Conservation (phyloP, 2,888 invertebrate genomes). For the Epiblema foenella region DNA sequence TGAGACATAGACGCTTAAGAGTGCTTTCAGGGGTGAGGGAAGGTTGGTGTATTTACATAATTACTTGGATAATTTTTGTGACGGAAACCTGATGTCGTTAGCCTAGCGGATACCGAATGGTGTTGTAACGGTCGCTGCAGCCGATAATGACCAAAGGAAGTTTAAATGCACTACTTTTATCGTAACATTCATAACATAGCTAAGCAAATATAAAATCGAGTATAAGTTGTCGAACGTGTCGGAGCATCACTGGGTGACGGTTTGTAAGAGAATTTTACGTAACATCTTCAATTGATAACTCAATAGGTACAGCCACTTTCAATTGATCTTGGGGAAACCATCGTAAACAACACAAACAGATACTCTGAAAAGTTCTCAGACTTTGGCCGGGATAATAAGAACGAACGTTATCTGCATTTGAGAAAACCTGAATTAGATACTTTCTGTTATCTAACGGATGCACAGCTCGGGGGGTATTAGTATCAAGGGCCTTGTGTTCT, state of each 20-base stretch:
- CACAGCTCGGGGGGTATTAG: conserved; percentile 35
- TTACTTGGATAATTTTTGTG: conserved; percentile 1
- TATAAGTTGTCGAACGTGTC: conserved; percentile 23
- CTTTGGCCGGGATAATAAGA: conserved; percentile 1
- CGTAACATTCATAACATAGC: conserved; percentile 23
- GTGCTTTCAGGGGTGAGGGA: neutral
- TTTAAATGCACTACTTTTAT: conserved; percentile 33
- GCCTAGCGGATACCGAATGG: conserved; percentile 26
- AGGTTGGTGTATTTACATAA: no score
- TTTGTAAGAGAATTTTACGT: neutral
- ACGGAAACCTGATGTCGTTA: conserved; percentile 20
- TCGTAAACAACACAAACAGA: conserved; percentile 8
- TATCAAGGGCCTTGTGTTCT: conserved; percentile 43
- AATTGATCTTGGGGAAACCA: neutral
- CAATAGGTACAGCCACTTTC: neutral
- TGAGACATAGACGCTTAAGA: conserved; percentile 17
- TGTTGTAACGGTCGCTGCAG: conserved; percentile 33
- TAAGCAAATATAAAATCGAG: conserved; percentile 11
- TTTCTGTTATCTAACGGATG: conserved; percentile 43
- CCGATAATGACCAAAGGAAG: conserved; percentile 35
- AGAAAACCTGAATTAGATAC: conserved; percentile 41
- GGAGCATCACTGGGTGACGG: conserved; percentile 1
- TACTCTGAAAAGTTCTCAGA: conserved; percentile 26
- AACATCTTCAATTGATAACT: neutral
- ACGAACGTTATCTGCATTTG: conserved; percentile 1